Base-by-base conservation (phyloP, 2,113 vertebrate species). In the Corydoras maculifer region DNA sequence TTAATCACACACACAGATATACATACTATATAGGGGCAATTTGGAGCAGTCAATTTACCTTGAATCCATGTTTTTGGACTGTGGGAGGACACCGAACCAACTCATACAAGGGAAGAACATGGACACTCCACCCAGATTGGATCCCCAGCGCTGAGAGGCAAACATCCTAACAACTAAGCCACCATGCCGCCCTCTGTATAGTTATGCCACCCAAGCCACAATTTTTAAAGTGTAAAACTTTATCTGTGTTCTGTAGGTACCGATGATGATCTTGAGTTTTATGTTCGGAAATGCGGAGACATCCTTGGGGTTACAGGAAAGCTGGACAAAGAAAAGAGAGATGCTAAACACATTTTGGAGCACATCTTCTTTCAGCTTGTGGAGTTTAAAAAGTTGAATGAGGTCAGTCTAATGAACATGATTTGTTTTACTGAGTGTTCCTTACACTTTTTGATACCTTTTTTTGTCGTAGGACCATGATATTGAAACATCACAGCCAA, bases 381-480 rank as follows among this genome's bases (percentile, higher is more conserved):
- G 3, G 95, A 97, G 81, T 99, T 98, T 83, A 99, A 98, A 88
- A 99, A 99, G 69, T 78, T 94, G 69, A 98, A 98, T 85, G 94
- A 97, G 92, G 96, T 98, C 82, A 78, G 79, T 53, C 14, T 5
- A 8, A 30, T 54, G 18, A 9, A 6, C n/a, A 11, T 48, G 0
- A 43, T 58, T 8, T 15, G 35, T 5, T 53, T 61, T 58, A 15
- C 14, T 48, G 32, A 31, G 29, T 12, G 30, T 12, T 53, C 5
- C 9, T 29, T 31, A 32, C 10, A 31, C 29, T 8, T 57, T n/a
- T 57, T 7, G 2, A 43, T 43, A n/a, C 8, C 4, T 61, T 9
- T 43, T 48, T 8, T 4, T 71, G 64, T 1, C 9, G 30, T 65
- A 97, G 95, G 93, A 98, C 35, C 93, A 92, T 0, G 92, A 96